Evolutionary conservation across 2,113 vertebrate genomes (phyloP).

Genomic region (Phrynosoma platyrhinos): DNA sequence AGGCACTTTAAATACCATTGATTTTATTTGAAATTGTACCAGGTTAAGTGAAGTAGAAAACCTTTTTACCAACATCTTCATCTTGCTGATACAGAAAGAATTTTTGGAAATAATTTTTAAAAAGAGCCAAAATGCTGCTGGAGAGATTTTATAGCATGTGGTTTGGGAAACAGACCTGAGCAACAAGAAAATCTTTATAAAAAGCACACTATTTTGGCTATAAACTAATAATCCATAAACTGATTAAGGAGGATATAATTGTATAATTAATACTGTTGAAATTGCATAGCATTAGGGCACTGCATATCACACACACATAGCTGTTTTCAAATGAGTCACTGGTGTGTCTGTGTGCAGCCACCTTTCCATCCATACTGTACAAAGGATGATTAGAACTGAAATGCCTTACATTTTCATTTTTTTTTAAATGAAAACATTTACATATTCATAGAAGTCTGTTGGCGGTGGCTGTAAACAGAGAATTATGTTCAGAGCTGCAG

Average conservation of each 20-base stretch:
- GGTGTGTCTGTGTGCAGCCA: slow-evolving; percentile 50
- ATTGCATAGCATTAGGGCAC: slow-evolving; percentile 34
- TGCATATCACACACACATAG: slow-evolving; percentile 49
- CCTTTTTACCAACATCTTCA: not conserved
- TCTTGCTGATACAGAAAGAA: not conserved
- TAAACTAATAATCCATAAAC: slow-evolving; percentile 64
- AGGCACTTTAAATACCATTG: not conserved
- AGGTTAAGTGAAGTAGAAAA: not conserved
- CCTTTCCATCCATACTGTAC: slow-evolving; percentile 62
- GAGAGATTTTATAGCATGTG: slow-evolving; percentile 62
- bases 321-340: slow-evolving; percentile 49
- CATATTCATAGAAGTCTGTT: slow-evolving; percentile 71
- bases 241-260: slow-evolving; percentile 66
- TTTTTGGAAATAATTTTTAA: not conserved
- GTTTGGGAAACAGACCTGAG: slow-evolving; percentile 61
- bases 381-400: slow-evolving; percentile 68
- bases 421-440: slow-evolving; percentile 49
- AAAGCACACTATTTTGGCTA: slow-evolving; percentile 67
- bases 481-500: slow-evolving; percentile 68
- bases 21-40: not conserved
- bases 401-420: slow-evolving; percentile 62
- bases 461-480: slow-evolving; percentile 72
- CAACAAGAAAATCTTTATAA: slow-evolving; percentile 65
- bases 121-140: slow-evolving; percentile 50
- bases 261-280: slow-evolving; percentile 35